Evolutionary conservation across 2,888 invertebrate genomes (phyloP).

Genomic region (Caenorhabditis sinica): DNA sequence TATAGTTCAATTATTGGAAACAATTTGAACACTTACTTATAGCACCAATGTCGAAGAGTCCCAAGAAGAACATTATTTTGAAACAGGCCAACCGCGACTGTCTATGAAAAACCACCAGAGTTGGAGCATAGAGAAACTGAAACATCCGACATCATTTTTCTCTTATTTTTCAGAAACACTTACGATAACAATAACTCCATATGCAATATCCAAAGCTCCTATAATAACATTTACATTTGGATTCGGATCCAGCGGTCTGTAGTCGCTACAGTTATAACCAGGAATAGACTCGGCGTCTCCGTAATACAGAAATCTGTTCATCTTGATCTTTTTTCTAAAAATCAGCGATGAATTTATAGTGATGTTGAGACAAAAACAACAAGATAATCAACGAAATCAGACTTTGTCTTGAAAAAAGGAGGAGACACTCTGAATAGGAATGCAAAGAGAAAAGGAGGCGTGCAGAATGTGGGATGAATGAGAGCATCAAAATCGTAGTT

Average conservation of each 20-base stretch:
- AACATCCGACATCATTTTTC: background rate
- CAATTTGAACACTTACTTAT: constrained; percentile 37
- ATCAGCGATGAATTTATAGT: background rate
- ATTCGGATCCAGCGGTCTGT: constrained; percentile 15
- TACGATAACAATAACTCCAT: constrained; percentile 56
- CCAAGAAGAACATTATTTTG: constrained; percentile 61
- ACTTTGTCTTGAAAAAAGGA: background rate
- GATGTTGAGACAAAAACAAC: background rate
- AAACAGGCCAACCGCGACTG: constrained; percentile 57
- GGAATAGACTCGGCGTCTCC: constrained; percentile 49
- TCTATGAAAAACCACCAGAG: constrained; percentile 51
- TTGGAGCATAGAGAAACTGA: constrained; percentile 56
- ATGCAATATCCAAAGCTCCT: constrained; percentile 43
- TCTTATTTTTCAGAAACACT: background rate
- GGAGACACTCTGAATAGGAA: background rate
- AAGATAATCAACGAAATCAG: background rate
- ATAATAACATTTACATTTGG: constrained; percentile 21
- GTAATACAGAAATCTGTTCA: constrained; percentile 52
- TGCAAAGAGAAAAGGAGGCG: constrained; percentile 13
- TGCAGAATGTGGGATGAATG: background rate
- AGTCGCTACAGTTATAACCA: constrained; percentile 54
- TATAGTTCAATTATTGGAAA: too few species aligned
- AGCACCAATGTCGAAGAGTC: constrained; percentile 52
- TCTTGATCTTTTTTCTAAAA: background rate
- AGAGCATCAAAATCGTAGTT: constrained; percentile 13